phyloP scores from a whole-genome alignment of 2,113 vertebrate species.

The Phyllostomus discolor region DNA sequence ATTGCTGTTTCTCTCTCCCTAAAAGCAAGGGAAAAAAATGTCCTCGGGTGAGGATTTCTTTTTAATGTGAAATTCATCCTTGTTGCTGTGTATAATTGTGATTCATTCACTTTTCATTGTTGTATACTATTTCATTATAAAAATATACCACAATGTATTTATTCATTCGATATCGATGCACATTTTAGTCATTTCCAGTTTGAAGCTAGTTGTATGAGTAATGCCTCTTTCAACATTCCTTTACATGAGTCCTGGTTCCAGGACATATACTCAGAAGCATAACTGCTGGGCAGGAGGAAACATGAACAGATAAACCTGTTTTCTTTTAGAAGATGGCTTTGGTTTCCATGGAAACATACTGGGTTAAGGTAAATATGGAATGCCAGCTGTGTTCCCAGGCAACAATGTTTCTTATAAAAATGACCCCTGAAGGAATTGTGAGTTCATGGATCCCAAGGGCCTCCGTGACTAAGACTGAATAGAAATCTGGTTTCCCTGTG shows the following conservation, averaged over 20 bases:
- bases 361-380: neutral
- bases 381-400: neutral
- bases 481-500: neutral
- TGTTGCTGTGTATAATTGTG: neutral
- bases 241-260: neutral
- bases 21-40: too few species aligned
- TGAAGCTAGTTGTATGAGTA: neutral
- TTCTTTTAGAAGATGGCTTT: neutral
- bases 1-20: too few species aligned
- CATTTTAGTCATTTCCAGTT: neutral
- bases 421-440: neutral
- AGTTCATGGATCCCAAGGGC: neutral
- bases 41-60: neutral
- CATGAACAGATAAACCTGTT: neutral
- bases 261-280: neutral
- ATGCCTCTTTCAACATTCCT: neutral
- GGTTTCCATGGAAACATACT: neutral
- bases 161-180: neutral
- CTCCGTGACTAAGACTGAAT: neutral
- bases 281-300: neutral
- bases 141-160: neutral
- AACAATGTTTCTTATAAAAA: neutral
- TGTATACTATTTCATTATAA: neutral
- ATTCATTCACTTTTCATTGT: neutral
- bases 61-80: neutral